Evolutionary conservation across 1,140 invertebrate genomes (phyloP).

Genomic region (Drosophila mauritiana): DNA sequence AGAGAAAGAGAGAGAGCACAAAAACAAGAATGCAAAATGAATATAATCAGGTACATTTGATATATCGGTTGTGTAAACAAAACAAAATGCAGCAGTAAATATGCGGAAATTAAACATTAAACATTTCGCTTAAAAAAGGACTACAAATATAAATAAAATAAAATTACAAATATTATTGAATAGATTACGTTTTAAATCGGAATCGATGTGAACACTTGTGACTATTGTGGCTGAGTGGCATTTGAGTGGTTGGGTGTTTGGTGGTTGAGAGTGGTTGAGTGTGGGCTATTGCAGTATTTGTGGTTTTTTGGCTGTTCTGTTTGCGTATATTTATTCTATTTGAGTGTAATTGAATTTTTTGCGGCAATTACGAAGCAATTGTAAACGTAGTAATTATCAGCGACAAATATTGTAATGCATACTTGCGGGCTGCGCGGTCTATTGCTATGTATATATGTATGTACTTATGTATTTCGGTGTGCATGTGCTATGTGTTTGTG

Average conservation of each 20-base stretch:
- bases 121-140: conserved; percentile 35
- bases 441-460: conserved; percentile 32
- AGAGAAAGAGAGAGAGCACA: conserved; percentile 39
- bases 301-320: conserved; percentile 47
- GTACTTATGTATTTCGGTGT: conserved; percentile 9
- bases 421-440: conserved; percentile 24
- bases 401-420: conserved; percentile 51
- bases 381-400: conserved; percentile 49
- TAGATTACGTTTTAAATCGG: conserved; percentile 63
- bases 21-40: conserved; percentile 77
- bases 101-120: conserved; percentile 60
- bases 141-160: conserved; percentile 45
- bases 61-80: conserved; percentile 74
- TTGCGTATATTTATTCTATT: conserved; percentile 20
- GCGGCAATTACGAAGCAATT: conserved; percentile 21
- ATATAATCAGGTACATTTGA: conserved; percentile 83
- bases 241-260: conserved; percentile 20
- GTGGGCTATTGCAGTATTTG: conserved; percentile 72
- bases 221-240: conserved; percentile 68
- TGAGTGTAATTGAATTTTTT: conserved; percentile 45
- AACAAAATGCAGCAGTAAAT: conserved; percentile 73
- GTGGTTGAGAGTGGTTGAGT: conserved; percentile 15
- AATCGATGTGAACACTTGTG: conserved; percentile 78
- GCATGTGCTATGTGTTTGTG: conserved; percentile 1
- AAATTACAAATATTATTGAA: conserved; percentile 50